A percentile compares a stretch with the other conserved stretches of the same genome.
Conservation (phyloP, 2,113 vertebrate species). For the Nothoprocta pentlandii region DNA sequence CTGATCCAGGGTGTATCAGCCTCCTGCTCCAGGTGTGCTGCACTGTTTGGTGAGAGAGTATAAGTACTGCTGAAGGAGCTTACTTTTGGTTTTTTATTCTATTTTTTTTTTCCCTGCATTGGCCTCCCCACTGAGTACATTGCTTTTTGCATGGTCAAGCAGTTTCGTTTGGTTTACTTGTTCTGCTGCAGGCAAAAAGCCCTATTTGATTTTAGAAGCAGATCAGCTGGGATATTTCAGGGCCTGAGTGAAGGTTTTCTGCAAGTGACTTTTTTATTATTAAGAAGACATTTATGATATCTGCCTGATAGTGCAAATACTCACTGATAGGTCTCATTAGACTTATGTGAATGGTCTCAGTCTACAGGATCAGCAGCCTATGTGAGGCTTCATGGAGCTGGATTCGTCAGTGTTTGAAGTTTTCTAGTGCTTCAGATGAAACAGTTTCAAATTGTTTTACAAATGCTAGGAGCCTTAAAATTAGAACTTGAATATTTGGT, state of each 20-base stretch:
- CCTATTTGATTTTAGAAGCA: not conserved
- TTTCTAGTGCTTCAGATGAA: not conserved
- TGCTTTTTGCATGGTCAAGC: not conserved
- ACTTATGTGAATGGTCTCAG: not conserved
- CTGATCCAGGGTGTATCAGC: not conserved
- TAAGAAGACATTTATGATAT: not conserved
- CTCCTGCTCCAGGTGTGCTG: not conserved
- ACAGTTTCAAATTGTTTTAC: not conserved
- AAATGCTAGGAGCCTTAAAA: not conserved
- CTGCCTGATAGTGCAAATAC: not conserved
- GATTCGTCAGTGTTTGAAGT: not conserved
- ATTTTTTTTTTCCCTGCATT: not conserved
- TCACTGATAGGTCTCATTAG: not conserved
- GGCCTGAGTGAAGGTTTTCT: not conserved
- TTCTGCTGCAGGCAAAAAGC: not conserved
- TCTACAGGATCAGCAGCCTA: not conserved
- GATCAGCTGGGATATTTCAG: not conserved
- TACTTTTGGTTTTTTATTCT: not conserved
- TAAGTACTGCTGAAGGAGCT: not conserved
- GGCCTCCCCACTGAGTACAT: not conserved
- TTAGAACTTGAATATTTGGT: not conserved
- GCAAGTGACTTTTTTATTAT: not conserved
- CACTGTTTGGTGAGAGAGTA: not conserved
- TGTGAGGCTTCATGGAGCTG: not conserved
- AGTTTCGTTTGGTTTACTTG: not conserved